Conservation (phyloP, 2,113 vertebrate species). For the Promerops cafer region DNA sequence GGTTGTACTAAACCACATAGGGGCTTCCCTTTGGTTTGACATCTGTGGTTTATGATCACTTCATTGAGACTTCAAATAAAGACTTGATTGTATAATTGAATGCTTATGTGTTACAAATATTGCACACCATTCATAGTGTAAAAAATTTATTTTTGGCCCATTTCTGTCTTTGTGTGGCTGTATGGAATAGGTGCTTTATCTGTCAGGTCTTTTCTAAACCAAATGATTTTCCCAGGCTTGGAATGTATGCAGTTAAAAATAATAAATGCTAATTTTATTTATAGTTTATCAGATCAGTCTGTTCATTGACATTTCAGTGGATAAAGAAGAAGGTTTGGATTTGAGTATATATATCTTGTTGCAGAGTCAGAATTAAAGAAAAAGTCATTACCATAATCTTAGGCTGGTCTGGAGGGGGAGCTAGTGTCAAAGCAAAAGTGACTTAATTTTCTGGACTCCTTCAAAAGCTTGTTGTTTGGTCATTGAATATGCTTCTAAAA, state of each 20-base stretch:
- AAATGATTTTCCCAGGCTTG: not conserved
- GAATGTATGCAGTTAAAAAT: not conserved
- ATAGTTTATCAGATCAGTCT: not conserved
- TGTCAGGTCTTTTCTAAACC: not conserved
- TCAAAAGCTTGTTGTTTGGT: conserved; percentile 29
- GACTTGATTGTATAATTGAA: not conserved
- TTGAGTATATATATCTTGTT: conserved; percentile 37
- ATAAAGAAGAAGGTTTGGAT: not conserved
- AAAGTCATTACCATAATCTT: conserved; percentile 38
- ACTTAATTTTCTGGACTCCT: conserved; percentile 35
- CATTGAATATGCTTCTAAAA: not conserved
- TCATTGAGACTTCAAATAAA: not conserved
- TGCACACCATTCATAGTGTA: not conserved
- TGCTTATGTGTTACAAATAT: not conserved
- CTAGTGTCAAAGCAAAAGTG: conserved; percentile 75
- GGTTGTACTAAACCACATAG: not conserved
- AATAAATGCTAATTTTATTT: not conserved
- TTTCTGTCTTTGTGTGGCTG: not conserved
- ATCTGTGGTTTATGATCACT: not conserved
- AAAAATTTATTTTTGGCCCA: not conserved
- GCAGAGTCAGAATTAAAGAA: conserved; percentile 26
- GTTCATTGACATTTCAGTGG: not conserved
- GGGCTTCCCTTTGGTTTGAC: not conserved
- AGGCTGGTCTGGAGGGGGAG: conserved; percentile 78
- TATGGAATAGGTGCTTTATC: not conserved